Base-by-base conservation (phyloP, 2,888 invertebrate species). In the Lochmaea capreae region DNA sequence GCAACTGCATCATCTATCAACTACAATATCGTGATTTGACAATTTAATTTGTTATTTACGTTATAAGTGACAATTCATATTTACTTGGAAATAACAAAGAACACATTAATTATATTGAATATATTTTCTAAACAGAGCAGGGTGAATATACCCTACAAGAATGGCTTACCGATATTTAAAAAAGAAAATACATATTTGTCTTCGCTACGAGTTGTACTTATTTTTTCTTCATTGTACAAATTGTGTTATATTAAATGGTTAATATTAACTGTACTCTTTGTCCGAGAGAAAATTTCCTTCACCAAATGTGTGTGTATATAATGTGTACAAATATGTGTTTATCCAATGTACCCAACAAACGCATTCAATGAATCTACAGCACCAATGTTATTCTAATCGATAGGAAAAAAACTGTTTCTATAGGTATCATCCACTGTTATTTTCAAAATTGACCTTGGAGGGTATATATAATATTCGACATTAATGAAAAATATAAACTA, bases 121-220 rank as follows among this genome's bases (percentile, higher is more conserved):
- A 46, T 46, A 11, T 46, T n/a, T 49, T 1, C 5, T 49, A 0
- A 4, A 49, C 4, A 46, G 12, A 46, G 3, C 3, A 46, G 11
- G 11, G 3, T 46, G 14, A 46, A 4, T 49, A 54, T 54, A 18
- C 16, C 18, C 26, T 16, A 11, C 22, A 49, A 39, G 46, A 65
- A 54, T 65, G 16, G 49, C 49, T 52, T 65, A 16, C 18, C 59
- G 59, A 66, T 57, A 61, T 71, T 71, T 54, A 65, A 73, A 78
- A 16, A 82, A 76, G 16, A 83, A 82, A 83, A 81, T 79, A 84
- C 84, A 90, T 90, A 90, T 49, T 49, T 49, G 49, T 90, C 90
- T 90, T 90, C 90, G 90, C 90, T 90, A 91, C 90, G 90, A 91
- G 89, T 90, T 91, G 91, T 91, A 91, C 90, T 91, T 91, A 91